Evolutionary conservation across 2,113 vertebrate genomes (phyloP).

Genomic region (Neolamprologus longior): DNA sequence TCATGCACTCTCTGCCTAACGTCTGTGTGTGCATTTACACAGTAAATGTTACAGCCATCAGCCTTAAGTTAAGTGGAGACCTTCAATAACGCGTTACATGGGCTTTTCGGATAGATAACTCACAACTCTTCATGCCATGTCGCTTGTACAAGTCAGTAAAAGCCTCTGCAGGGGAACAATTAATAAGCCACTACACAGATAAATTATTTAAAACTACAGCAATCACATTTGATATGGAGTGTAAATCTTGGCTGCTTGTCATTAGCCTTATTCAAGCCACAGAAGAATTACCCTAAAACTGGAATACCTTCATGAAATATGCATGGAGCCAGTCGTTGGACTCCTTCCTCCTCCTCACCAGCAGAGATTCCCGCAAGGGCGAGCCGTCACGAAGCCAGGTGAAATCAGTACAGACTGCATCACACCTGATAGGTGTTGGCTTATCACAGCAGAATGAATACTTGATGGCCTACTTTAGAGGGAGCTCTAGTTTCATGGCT

Average conservation of each 20-base stretch:
- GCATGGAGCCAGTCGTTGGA: background rate
- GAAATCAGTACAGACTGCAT: constrained; percentile 45
- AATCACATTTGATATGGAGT: background rate
- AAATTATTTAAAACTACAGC: background rate
- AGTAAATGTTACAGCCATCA: background rate
- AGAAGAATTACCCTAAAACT: constrained; percentile 10
- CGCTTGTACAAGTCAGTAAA: background rate
- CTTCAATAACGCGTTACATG: background rate
- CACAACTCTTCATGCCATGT: background rate
- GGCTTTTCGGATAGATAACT: background rate
- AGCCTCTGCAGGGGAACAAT: background rate
- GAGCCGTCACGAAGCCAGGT: background rate
- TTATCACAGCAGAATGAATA: constrained; percentile 53
- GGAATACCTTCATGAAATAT: constrained; percentile 32
- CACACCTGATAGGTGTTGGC: constrained; percentile 43
- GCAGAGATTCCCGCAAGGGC: constrained; percentile 37
- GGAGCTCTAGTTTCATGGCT: constrained; percentile 44
- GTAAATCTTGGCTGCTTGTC: background rate
- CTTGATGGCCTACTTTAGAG: constrained; percentile 62
- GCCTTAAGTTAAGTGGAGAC: background rate
- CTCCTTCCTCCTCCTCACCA: background rate
- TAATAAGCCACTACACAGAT: background rate
- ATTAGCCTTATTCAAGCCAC: background rate
- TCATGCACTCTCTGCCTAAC: background rate
- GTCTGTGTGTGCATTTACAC: background rate